Evolutionary conservation across 2,113 vertebrate genomes (phyloP).

Genomic region (Chamaea fasciata): DNA sequence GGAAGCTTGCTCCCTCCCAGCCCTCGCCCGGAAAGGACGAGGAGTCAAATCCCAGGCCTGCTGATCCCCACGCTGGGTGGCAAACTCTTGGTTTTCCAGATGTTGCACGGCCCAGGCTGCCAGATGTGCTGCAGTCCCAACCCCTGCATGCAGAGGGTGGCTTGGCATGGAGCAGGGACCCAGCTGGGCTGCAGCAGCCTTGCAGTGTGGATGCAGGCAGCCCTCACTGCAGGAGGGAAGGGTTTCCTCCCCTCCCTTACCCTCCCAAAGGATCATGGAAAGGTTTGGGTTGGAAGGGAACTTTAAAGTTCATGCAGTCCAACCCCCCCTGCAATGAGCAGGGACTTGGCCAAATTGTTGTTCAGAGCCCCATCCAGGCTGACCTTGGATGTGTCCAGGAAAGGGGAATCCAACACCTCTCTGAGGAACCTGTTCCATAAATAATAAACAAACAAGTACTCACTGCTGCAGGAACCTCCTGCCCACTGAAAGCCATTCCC

Average conservation of each 20-base stretch:
- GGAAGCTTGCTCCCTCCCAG: background rate
- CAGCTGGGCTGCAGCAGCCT: background rate
- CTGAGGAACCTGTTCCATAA: background rate
- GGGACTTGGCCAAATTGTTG: background rate
- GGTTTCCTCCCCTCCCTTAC: background rate
- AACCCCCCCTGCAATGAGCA: background rate
- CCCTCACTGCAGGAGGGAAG: background rate
- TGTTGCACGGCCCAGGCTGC: background rate
- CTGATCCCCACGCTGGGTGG: background rate
- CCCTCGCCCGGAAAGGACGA: background rate
- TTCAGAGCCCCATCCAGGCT: background rate
- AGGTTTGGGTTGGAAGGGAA: background rate
- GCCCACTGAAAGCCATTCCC: background rate
- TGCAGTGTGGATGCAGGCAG: background rate
- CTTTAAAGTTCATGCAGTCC: background rate
- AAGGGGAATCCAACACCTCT: background rate
- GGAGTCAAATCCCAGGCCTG: background rate
- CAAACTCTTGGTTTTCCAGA: background rate
- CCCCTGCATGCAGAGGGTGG: accelerated
- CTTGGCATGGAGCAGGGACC: background rate
- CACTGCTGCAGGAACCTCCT: background rate
- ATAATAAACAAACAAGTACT: background rate
- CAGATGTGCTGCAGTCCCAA: background rate
- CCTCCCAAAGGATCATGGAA: background rate
- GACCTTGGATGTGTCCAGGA: too few relatives aligned